phyloP scores from a whole-genome alignment of 2,888 invertebrate genomes.

The Pammene aurita region DNA sequence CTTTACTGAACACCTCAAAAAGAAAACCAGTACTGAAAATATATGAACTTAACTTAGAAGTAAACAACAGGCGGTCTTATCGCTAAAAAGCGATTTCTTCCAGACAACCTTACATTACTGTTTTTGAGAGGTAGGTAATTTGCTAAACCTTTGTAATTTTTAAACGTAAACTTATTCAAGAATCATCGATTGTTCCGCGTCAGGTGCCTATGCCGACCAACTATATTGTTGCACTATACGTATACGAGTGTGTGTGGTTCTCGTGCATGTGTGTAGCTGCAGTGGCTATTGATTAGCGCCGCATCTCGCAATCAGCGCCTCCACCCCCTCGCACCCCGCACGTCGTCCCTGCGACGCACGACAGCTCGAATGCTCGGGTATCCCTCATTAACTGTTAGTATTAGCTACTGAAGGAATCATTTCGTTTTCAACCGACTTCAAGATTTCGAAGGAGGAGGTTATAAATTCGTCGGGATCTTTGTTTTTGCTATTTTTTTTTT shows the following conservation, averaged over 20 bases:
- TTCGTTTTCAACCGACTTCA: too few species aligned
- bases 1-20: too few species aligned
- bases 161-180: neutral
- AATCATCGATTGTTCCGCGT: conserved; percentile 1
- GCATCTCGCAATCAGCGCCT: conserved; percentile 47
- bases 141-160: too few species aligned
- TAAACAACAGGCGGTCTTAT: too few species aligned
- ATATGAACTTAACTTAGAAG: too few species aligned
- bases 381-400: conserved; percentile 18
- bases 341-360: conserved; percentile 38
- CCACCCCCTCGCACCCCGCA: conserved; percentile 42
- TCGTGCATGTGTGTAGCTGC: conserved; percentile 55
- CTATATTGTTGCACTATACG: neutral
- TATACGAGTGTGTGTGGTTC: neutral
- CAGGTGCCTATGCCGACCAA: conserved; percentile 3
- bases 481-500: too few species aligned
- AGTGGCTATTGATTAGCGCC: conserved; percentile 66
- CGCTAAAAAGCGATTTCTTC: too few species aligned
- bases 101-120: too few species aligned
- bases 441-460: too few species aligned
- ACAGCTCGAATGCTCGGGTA: conserved; percentile 19
- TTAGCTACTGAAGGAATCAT: neutral
- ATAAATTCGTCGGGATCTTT: too few species aligned
- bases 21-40: too few species aligned
- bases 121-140: too few species aligned